These are phyloP conservation scores for Todiramphus saurophagus DNA, from an alignment of 2,113 vertebrate genomes.

Conservation along the genomic window DNA sequence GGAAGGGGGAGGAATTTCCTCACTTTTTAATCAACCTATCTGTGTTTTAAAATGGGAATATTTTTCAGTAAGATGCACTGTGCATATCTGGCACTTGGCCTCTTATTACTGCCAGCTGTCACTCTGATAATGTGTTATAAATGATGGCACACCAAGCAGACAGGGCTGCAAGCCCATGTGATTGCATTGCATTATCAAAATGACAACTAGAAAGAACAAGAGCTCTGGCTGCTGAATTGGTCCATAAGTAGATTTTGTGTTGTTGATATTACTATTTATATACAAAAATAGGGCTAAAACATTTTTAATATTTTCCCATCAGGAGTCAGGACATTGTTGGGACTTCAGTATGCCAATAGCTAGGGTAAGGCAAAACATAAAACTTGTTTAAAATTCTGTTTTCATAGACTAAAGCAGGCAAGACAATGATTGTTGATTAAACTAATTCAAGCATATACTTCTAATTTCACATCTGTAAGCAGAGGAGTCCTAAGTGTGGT, in stretches of 20 bases:
- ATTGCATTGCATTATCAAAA: conserved; percentile 51
- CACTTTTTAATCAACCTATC: conserved; percentile 47
- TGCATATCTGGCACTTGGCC: conserved; percentile 51
- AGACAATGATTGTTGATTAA: not conserved
- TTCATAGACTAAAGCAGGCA: not conserved
- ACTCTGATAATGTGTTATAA: conserved; percentile 60
- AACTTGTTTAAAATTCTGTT: not conserved
- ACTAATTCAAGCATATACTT: not conserved
- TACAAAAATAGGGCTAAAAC: not conserved
- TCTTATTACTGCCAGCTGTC: conserved; percentile 60
- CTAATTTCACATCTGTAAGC: not conserved
- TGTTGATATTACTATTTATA: conserved; percentile 33
- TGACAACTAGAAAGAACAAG: conserved; percentile 60
- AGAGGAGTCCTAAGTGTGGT: not conserved
- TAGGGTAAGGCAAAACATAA: not conserved
- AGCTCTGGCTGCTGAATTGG: conserved; percentile 29
- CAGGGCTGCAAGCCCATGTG: conserved; percentile 30
- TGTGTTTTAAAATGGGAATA: not conserved
- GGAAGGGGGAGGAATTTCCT: conserved; percentile 43
- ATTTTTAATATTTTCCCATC: not conserved
- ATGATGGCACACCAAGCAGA: conserved; percentile 50
- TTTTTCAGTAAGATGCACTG: conserved; percentile 34
- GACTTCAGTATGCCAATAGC: not conserved
- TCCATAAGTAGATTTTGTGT: conserved; percentile 29
- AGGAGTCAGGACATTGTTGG: not conserved